These are phyloP conservation scores for Drosophila hydei DNA, from an alignment of 1,140 invertebrate species.

Conservation along the genomic window DNA sequence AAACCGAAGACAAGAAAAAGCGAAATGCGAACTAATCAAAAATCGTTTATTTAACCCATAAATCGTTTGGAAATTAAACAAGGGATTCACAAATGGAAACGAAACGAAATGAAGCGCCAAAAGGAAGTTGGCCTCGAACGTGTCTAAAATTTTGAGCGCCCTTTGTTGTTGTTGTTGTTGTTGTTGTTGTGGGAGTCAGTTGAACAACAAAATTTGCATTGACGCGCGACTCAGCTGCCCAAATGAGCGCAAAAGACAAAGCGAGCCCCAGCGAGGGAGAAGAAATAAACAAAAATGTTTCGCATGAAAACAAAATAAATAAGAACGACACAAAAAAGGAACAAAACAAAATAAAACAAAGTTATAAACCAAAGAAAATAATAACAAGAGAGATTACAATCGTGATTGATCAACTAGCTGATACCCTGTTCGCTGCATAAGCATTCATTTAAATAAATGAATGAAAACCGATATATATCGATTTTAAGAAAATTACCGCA, in stretches of 20 bases:
- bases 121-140: constrained; percentile 60
- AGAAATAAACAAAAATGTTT: constrained; percentile 74
- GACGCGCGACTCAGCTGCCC: constrained; percentile 38
- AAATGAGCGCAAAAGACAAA: constrained; percentile 38
- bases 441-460: too few species aligned
- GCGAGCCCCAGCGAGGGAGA: constrained; percentile 21
- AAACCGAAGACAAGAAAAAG: constrained; percentile 42
- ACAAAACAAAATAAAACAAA: constrained; percentile 36
- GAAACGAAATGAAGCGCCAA: constrained; percentile 16
- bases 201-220: constrained; percentile 61
- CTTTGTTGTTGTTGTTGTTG: constrained; percentile 29
- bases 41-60: constrained; percentile 79
- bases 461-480: constrained; percentile 5
- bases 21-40: constrained; percentile 62
- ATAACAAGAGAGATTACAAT: background rate
- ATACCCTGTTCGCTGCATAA: background rate
- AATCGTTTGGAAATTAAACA: constrained; percentile 62
- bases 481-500: too few species aligned
- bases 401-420: background rate
- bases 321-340: constrained; percentile 39
- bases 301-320: constrained; percentile 69
- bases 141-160: constrained; percentile 71
- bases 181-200: constrained; percentile 7
- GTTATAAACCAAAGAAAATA: constrained; percentile 25
- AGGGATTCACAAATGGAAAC: constrained; percentile 23